phyloP scores from a whole-genome alignment of 2,888 invertebrate species.

The Sylvicola fuscatus region DNA sequence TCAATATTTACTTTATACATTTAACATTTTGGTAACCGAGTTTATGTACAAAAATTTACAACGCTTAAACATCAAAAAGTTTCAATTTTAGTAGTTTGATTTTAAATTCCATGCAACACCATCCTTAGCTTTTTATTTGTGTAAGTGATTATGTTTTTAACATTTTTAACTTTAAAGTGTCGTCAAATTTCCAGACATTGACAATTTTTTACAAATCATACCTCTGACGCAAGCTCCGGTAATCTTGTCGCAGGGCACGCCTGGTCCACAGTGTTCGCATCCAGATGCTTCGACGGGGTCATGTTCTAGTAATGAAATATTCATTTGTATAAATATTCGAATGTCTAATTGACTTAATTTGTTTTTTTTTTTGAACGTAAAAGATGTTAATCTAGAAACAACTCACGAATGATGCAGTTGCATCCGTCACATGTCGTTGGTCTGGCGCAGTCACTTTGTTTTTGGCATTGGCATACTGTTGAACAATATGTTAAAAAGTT shows the following conservation, averaged over 20 bases:
- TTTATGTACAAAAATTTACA: no score
- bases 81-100: no score
- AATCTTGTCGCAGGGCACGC: slow-evolving; percentile 53
- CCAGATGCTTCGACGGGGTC: slow-evolving; percentile 20
- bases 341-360: not conserved
- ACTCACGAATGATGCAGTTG: slow-evolving; percentile 40
- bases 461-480: slow-evolving; percentile 50
- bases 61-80: no score
- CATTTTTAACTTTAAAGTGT: no score
- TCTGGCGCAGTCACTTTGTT: slow-evolving; percentile 40
- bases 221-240: slow-evolving; percentile 71
- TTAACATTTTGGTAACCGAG: no score
- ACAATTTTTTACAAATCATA: slow-evolving; percentile 27
- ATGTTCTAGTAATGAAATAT: slow-evolving; percentile 12
- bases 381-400: slow-evolving; percentile 3
- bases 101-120: no score
- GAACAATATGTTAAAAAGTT: slow-evolving; percentile 11
- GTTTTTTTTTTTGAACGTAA: not conserved
- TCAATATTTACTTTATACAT: no score
- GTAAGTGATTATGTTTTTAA: no score
- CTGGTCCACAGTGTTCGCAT: slow-evolving; percentile 60
- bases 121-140: no score
- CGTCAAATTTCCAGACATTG: slow-evolving; percentile 1
- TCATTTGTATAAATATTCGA: not conserved
- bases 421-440: slow-evolving; percentile 47